Conservation (phyloP, 2,888 invertebrate species). For the Acanthosepion esculentum region DNA sequence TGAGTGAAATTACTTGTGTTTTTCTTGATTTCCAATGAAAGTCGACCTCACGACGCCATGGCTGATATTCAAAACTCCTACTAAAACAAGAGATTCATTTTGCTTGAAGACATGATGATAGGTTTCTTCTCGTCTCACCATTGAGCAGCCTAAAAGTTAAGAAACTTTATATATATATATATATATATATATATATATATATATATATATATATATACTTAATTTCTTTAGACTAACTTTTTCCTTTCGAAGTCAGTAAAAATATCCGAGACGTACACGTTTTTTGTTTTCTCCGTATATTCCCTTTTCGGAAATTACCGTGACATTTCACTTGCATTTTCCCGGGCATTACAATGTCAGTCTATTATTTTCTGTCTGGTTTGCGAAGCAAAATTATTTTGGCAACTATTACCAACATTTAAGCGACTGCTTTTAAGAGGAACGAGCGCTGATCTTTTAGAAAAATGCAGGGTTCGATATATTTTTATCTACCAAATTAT, state of each 20-base stretch:
- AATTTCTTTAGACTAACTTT: too few species aligned
- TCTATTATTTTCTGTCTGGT: not conserved
- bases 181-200: too few species aligned
- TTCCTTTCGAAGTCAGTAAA: too few species aligned
- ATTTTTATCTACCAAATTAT: slow-evolving; percentile 8
- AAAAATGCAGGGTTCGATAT: not conserved
- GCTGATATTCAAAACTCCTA: too few species aligned
- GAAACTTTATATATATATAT: not conserved
- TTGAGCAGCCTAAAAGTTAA: not conserved
- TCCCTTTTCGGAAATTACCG: not conserved
- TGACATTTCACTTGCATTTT: not conserved
- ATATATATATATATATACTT: too few species aligned
- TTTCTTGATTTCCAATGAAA: too few species aligned
- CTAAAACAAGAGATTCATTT: too few species aligned
- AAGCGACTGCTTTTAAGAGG: not conserved
- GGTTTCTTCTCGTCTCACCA: not conserved
- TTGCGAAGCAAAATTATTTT: not conserved
- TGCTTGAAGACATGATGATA: too few species aligned
- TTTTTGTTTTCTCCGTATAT: too few species aligned
- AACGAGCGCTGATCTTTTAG: not conserved
- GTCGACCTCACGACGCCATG: too few species aligned
- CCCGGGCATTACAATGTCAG: not conserved
- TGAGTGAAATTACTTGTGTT: too few species aligned
- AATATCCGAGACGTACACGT: too few species aligned
- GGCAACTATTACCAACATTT: not conserved